phyloP scores from a whole-genome alignment of 2,797 vertebrate genomes.

The Merluccius polli region DNA sequence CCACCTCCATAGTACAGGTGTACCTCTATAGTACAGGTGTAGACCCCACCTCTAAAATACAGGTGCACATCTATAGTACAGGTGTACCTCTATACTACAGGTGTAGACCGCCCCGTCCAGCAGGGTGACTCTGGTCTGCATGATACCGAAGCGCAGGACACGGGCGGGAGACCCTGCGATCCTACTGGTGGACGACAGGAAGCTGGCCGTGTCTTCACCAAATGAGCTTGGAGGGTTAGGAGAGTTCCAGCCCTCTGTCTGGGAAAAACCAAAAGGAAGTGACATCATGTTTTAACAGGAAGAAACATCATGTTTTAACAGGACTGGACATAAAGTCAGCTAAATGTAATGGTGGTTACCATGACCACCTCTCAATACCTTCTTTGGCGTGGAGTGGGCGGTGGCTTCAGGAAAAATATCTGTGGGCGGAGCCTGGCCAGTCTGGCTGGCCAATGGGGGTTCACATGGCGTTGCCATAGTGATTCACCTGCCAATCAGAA shows the following conservation, averaged over 20 bases:
- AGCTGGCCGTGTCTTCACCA: background rate
- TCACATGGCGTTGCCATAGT: slow-evolving; percentile 1
- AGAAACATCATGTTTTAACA: background rate
- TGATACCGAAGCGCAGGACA: background rate
- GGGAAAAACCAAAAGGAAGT: background rate
- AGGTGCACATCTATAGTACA: background rate
- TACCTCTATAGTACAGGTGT: background rate
- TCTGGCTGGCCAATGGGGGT: background rate
- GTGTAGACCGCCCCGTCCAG: background rate
- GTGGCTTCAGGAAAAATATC: background rate
- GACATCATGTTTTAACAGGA: background rate
- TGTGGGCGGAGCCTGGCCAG: slow-evolving; percentile 1
- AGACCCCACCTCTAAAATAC: background rate
- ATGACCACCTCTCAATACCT: background rate
- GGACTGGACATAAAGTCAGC: background rate
- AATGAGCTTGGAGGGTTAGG: background rate
- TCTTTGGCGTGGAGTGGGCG: background rate
- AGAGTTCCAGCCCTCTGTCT: background rate
- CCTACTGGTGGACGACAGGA: background rate
- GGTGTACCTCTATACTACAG: background rate
- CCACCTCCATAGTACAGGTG: too few relatives aligned
- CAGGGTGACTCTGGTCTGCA: background rate
- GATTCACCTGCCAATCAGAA: background rate
- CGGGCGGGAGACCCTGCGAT: background rate
- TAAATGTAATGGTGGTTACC: background rate